Base-by-base conservation (phyloP, 2,113 vertebrate species). In the Plecotus auritus region DNA sequence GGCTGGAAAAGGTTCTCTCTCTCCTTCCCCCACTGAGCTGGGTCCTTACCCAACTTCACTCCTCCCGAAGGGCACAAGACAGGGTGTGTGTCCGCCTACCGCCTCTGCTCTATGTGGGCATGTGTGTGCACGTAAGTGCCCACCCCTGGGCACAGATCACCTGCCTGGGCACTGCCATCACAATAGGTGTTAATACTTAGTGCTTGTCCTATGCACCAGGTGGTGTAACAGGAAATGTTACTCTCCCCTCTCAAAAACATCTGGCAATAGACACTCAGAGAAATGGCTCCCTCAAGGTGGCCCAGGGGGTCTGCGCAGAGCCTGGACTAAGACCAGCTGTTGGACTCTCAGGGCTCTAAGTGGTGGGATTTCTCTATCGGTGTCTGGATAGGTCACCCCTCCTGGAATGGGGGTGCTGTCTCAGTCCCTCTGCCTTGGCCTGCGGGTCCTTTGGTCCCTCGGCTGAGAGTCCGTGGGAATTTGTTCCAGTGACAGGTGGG, bases 1-100 rank as follows among this genome's bases (percentile, higher is more conserved):
- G 72, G 87, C 95, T 95, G 92, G 81, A 85, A 93, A 95, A 95
- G 88, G 66, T 76, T 8, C 20, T 51, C 32, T 95, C 78, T 37
- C 54, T 73, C 69, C 28, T 64, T 12, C 40, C 54, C 92, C 76
- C 13, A 11, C 47, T 2, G 7, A 42, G 64, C 42, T 59, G 51
- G 49, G 66, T 51, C 76, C 72, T 72, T 76, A 23, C 47, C 76
- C 73, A 59, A 37, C 30, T 49, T 22, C 20, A 2, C 35, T 61
- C 69, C 51, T 59, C 80, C 83, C 56, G 77, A 37, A 54, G 74
- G 67, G 32, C 73, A 51, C 74, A 20, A 17, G 59, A 69, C 51
- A n/a, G 37, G 80, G 54, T 40, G 11, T 69, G 45, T 69, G 85
- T 81, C 67, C 11, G 1, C n/a, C 54, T 18, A 5, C 94, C 23